Evolutionary conservation across 2,888 invertebrate genomes (phyloP), one percentile per base, ranked within the genome.

Genomic region (Schizaphis graminum): DNA sequence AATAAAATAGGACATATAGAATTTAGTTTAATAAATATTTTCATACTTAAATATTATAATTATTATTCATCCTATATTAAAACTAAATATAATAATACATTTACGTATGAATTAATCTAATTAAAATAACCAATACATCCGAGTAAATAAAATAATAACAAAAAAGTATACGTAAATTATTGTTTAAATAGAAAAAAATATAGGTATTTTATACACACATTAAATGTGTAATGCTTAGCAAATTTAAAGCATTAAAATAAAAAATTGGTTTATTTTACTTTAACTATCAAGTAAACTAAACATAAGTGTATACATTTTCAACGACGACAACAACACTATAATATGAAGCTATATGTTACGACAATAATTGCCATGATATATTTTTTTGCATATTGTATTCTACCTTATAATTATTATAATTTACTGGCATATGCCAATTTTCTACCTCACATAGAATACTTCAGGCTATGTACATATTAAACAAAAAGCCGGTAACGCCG

Each of bases 321-420:
- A 2, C 41, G 41, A 35, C 77, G 35, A 77, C 77, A 77, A 77
- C 77, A 77, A 77, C 35, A 16, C 35, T 77, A 77, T 57, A 57
- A 53, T 53, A 77, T 77, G 77, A 77, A 21, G 35, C 21, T 77
- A 77, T 35, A 77, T 77, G 35, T 77, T 35, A 21, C 35, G 21
- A 77, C 21, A 77, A 77, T 21, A 35, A 77, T 77, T 35, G 35
- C n/a, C n/a, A 67, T 67, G n/a, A n/a, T 67, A 67, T 13, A n/a
- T 67, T 35, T 35, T 77, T 77, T 77, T 77, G 77, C 77, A 77
- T 35, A 77, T 21, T 77, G 77, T 49, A 87, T 49, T 87, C n/a
- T 47, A 61, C 89, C 61, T 67, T 90, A 53, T 67, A 90, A 67
- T 90, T 90, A 90, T 90, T 90, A 67, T 90, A 90, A 90, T 90